These are phyloP conservation scores for Campoletis raptor DNA, from an alignment of 2,888 invertebrate species.

Conservation along the genomic window DNA sequence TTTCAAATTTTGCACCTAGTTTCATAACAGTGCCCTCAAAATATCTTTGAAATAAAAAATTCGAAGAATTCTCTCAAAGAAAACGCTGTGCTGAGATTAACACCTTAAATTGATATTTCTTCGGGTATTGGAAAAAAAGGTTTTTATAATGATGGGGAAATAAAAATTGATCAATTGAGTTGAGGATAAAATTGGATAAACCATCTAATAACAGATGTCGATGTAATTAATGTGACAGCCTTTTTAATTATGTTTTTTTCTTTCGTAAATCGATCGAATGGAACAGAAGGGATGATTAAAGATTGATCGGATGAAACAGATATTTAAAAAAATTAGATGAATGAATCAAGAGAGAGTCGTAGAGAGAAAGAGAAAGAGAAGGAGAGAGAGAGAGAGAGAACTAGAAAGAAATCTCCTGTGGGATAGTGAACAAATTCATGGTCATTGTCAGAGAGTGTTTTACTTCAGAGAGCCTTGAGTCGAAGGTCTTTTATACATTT, in stretches of 20 bases:
- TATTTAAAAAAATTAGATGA: not conserved
- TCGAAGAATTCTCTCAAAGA: too few species aligned
- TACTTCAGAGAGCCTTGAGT: constrained; percentile 58
- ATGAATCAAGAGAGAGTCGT: not conserved
- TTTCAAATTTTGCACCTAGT: too few species aligned
- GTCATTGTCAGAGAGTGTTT: constrained; percentile 58
- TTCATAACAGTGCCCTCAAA: too few species aligned
- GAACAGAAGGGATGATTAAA: not conserved
- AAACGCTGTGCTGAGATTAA: too few species aligned
- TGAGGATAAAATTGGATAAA: too few species aligned
- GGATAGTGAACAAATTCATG: constrained; percentile 58
- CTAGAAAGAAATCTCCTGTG: constrained; percentile 27
- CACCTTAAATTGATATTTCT: not conserved
- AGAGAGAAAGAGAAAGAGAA: not conserved
- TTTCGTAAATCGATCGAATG: not conserved
- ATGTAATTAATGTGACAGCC: not conserved
- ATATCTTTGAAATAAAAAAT: too few species aligned
- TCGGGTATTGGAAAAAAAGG: not conserved
- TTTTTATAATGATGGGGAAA: too few species aligned
- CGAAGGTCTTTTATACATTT: constrained; percentile 54
- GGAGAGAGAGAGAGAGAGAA: not conserved
- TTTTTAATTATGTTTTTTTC: not conserved
- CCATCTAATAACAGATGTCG: not conserved
- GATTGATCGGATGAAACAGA: not conserved
- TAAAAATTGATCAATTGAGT: too few species aligned